Evolutionary conservation across 2,888 invertebrate genomes (phyloP).

Genomic region (Drosophila niveifrons): DNA sequence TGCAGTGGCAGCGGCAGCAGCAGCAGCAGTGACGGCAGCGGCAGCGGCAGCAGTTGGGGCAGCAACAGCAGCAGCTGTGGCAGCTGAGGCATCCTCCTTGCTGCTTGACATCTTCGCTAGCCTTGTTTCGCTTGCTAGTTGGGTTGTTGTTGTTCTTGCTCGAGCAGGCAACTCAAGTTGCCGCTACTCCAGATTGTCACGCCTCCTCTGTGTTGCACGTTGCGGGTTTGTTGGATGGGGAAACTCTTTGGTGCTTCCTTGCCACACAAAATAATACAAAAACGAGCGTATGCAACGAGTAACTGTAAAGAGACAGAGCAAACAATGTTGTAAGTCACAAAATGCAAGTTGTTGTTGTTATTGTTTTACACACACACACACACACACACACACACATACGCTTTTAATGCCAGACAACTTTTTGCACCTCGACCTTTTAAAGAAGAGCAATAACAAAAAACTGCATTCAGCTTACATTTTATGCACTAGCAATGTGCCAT

Average conservation of each 20-base stretch:
- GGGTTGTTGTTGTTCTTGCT: slow-evolving; percentile 39
- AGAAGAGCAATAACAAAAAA: slow-evolving; percentile 2
- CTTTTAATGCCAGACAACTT: slow-evolving; percentile 12
- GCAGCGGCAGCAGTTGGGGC: slow-evolving; percentile 29
- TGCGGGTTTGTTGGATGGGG: slow-evolving; percentile 51
- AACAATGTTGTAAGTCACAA: slow-evolving; percentile 8
- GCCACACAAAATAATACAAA: slow-evolving; percentile 41
- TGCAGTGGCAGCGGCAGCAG: slow-evolving; percentile 80
- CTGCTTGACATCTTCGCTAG: slow-evolving; percentile 80
- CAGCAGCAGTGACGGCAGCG: slow-evolving; percentile 85
- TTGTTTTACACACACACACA: slow-evolving; percentile 29
- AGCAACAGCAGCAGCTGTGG: slow-evolving; percentile 29
- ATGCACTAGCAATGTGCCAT: slow-evolving; percentile 40
- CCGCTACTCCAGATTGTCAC: slow-evolving; percentile 63
- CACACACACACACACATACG: slow-evolving; percentile 33
- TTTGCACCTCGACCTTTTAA: slow-evolving; percentile 50
- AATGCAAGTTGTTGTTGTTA: slow-evolving; percentile 10
- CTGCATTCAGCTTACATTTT: slow-evolving; percentile 49
- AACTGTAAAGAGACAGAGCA: slow-evolving; percentile 37
- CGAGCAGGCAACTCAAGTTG: slow-evolving; percentile 61
- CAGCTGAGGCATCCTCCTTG: slow-evolving; percentile 81
- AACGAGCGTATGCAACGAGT: slow-evolving; percentile 46
- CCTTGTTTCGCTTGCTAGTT: neutral
- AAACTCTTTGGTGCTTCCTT: slow-evolving; percentile 84
- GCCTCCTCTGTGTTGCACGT: slow-evolving; percentile 37